These are phyloP conservation scores for Eleginops maclovinus DNA, from an alignment of 2,113 vertebrate genomes.

Conservation along the genomic window DNA sequence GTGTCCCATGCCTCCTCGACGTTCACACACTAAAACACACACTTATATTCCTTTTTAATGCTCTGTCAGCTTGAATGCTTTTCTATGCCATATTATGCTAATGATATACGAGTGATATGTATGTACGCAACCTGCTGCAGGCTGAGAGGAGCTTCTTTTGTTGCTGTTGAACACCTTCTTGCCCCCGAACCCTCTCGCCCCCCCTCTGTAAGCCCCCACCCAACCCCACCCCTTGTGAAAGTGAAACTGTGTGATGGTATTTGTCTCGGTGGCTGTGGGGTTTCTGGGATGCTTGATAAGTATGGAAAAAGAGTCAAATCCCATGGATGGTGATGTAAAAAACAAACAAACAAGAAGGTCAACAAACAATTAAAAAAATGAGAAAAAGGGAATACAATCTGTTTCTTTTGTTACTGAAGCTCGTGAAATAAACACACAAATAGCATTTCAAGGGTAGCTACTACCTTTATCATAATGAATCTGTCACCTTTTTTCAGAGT, in stretches of 20 bases:
- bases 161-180: conserved; percentile 57
- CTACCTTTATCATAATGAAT: background rate
- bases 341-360: conserved; percentile 59
- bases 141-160: conserved; percentile 66
- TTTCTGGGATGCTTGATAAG: conserved; percentile 79
- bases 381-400: conserved; percentile 24
- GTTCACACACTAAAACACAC: conserved; percentile 55
- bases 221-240: conserved; percentile 67
- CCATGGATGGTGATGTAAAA: conserved; percentile 77
- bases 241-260: conserved; percentile 81
- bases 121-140: conserved; percentile 77
- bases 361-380: conserved; percentile 64
- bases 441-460: background rate
- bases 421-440: background rate
- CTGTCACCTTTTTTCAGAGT: background rate
- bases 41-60: conserved; percentile 63
- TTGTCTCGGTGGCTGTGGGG: conserved; percentile 78
- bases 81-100: conserved; percentile 80
- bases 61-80: conserved; percentile 79
- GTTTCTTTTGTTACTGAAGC: conserved; percentile 5
- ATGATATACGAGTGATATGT: conserved; percentile 79
- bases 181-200: conserved; percentile 26
- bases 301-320: conserved; percentile 77
- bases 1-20: conserved; percentile 65
- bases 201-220: conserved; percentile 42